Conservation (phyloP, 1,140 invertebrate genomes). For the Dolichoris vasculosae region DNA sequence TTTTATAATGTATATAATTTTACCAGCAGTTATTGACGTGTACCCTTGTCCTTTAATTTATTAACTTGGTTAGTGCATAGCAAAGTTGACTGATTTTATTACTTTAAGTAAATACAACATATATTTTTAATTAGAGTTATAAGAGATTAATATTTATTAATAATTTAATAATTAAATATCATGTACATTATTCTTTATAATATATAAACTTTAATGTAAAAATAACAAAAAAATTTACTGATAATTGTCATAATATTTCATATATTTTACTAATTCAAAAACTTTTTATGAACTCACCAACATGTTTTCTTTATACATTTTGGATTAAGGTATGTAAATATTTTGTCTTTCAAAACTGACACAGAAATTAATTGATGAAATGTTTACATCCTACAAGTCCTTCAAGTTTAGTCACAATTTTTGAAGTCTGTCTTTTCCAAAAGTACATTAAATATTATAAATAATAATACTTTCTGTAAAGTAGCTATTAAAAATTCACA, state of each 20-base stretch:
- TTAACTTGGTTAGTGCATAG: no score
- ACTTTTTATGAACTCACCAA: constrained; percentile 63
- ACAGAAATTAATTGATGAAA: constrained; percentile 81
- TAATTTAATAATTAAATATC: no score
- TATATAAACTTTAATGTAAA: no score
- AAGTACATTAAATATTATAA: constrained; percentile 76
- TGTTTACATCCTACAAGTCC: constrained; percentile 80
- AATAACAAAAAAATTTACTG: no score
- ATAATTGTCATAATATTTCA: neutral
- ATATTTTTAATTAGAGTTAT: no score
- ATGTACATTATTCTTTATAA: no score
- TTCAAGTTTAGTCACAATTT: constrained; percentile 77
- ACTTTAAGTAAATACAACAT: no score
- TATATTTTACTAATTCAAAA: constrained; percentile 18
- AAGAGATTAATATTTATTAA: no score
- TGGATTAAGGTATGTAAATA: constrained; percentile 80
- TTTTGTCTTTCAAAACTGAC: constrained; percentile 76
- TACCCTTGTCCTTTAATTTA: no score
- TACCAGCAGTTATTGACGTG: no score
- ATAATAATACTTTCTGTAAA: constrained; percentile 74
- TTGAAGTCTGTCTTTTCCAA: constrained; percentile 77
- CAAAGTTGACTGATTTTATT: no score
- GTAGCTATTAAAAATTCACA: constrained; percentile 71
- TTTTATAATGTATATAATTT: no score
- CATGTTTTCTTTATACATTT: constrained; percentile 81